Conservation (phyloP, 2,888 invertebrate species). For the Drosophila melanosoma region DNA sequence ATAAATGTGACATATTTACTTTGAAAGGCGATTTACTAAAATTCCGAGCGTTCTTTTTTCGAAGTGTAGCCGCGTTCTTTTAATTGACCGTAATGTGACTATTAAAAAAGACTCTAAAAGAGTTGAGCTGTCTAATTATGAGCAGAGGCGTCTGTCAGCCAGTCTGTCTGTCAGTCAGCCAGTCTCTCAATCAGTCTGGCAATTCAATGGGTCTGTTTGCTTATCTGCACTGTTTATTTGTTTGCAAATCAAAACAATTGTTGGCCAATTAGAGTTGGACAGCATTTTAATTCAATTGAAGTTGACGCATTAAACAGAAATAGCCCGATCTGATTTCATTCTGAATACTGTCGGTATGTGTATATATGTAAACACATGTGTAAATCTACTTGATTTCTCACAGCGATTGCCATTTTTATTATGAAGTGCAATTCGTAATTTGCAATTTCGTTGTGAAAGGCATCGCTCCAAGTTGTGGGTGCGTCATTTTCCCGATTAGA, state of each 20-base stretch:
- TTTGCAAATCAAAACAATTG: conserved; percentile 70
- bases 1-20: background rate
- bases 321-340: conserved; percentile 6
- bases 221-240: conserved; percentile 46
- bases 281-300: conserved; percentile 49
- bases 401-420: background rate
- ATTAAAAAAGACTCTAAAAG: conserved; percentile 21
- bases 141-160: conserved; percentile 38
- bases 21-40: too few species aligned
- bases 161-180: conserved; percentile 11
- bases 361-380: background rate
- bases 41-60: background rate
- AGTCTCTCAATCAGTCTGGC: conserved; percentile 8
- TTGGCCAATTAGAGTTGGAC: conserved; percentile 57
- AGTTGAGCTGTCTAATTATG: conserved; percentile 31
- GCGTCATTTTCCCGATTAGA: conserved; percentile 54
- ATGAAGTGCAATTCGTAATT: conserved; percentile 21
- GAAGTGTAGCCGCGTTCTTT: conserved; percentile 58
- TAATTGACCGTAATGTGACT: conserved; percentile 69
- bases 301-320: conserved; percentile 10
- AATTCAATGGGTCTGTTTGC: conserved; percentile 34
- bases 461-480: conserved; percentile 41
- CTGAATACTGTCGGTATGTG: background rate
- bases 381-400: background rate
- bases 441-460: conserved; percentile 46